Evolutionary conservation across 2,797 vertebrate species (phyloP), one percentile per base, ranked within the genome.

Genomic region (Catostomus latipinnis): DNA sequence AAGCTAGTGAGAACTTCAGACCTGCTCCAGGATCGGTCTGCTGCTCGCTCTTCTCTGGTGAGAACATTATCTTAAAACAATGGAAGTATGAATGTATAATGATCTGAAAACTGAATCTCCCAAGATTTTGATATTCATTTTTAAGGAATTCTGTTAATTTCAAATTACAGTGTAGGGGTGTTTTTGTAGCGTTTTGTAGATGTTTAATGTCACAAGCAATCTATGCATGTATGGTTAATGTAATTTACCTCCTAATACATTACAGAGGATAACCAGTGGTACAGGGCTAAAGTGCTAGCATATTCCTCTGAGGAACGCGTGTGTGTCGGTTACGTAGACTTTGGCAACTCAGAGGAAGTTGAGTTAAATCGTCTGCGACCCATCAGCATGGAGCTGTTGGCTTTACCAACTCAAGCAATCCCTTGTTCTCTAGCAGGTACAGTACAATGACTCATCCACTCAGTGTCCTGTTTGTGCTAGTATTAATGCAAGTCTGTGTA

Each of bases 1-100:
- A 88, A 10, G 53, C 79, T 3, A 85, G 45, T 18, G 85, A 90
- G 8, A 85, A 92, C 83, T 98, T 97, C 87, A 92, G 80, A 82
- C 98, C 97, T 34, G 86, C 94, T 60, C 91, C 93, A 54, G 96
- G 95, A 73, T 92, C 91, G 0, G 79, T 94, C 68, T 99, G 97
- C 87, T 97, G 97, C 88, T 95, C 96, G 1, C 95, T 94, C 82
- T 99, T 98, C 87, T 96, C 95, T 87, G 97, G 98, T 98, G 91
- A 67, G 62, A 57, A 34, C 34, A 34, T 34, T 18, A 1, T 45
- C 7, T 49, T 22, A 22, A 22, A 1, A 22, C 22, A 22, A 22
- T 22, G 22, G 22, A 22, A 22, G 22, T 22, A 22, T 22, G 22
- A 22, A 22, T 22, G 34, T 34, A 34, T 34, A 3, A 34, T 34